Evolutionary conservation across 2,797 vertebrate genomes (phyloP).

Genomic region (Diplodus puntazzo): DNA sequence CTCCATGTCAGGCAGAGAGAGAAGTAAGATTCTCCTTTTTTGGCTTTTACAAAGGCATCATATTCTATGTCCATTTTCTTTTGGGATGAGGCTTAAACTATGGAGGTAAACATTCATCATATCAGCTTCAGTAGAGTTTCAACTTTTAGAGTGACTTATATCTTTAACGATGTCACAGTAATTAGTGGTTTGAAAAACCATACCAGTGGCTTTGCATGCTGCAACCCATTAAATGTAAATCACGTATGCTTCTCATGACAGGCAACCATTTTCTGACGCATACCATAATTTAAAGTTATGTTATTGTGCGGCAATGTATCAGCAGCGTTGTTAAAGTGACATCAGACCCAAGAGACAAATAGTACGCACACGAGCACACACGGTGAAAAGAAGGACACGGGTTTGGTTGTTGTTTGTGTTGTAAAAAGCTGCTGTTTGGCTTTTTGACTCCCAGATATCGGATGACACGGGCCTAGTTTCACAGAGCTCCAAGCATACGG

Average conservation of each 20-base stretch:
- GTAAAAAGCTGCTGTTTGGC: constrained; percentile 8
- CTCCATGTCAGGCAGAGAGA: not conserved
- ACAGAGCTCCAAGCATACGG: not conserved
- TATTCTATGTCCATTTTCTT: not conserved
- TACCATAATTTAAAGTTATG: not conserved
- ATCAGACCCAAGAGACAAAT: constrained; percentile 4
- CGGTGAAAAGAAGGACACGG: not conserved
- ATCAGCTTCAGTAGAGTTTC: not conserved
- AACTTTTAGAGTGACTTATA: not conserved
- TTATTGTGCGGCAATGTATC: not conserved
- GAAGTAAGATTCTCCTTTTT: not conserved
- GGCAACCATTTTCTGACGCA: constrained; percentile 16
- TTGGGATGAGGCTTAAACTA: not conserved
- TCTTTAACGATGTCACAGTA: constrained; percentile 9
- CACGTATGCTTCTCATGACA: constrained; percentile 32
- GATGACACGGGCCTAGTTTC: constrained; percentile 9
- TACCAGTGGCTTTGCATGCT: constrained; percentile 20
- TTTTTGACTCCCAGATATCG: constrained; percentile 12
- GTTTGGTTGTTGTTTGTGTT: constrained; percentile 8
- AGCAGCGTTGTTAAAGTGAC: not conserved
- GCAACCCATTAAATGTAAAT: constrained; percentile 18
- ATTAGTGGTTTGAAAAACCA: constrained; percentile 21
- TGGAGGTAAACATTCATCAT: not conserved
- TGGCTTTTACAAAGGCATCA: not conserved
- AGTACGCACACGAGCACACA: not conserved